Base-by-base conservation (phyloP, 2,113 vertebrate species). In the Poeciliopsis prolifica region DNA sequence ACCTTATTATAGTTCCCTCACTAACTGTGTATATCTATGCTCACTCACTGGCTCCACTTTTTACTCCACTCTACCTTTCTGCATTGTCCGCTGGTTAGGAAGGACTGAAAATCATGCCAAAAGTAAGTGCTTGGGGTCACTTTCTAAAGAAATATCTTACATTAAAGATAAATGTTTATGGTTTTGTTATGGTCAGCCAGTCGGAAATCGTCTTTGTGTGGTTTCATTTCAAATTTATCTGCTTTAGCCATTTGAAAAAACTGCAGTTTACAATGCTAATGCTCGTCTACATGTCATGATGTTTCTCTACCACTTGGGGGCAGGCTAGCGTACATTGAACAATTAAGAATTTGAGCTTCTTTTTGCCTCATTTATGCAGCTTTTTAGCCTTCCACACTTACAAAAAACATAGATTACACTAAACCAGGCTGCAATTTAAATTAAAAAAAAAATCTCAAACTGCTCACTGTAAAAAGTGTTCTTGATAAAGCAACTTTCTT, bases 41-140 rank as follows among this genome's bases (percentile, higher is more conserved):
- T 87, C 40, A 79, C 75, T 79, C 65, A 78, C 75, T 82, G 79
- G 61, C 22, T 80, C 89, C 90, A 76, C 77, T 65, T 83, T 88
- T 61, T 54, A 60, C 78, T 73, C 69, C 0, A 73, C 61, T 24
- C 78, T 78, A 51, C 76, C 83, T 74, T 76, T 87, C 72, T 60
- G 76, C 68, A 83, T 75, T 69, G 64, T 70, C 79, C 83, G 74
- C 61, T 87, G 86, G 81, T 81, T 71, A 80, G 64, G 65, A 64
- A 74, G 62, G 60, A 72, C 70, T 75, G 65, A 76, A 44, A 3
- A 67, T 84, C 79, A 79, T 74, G 77, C 71, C 77, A 83, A 17
- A 33, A 63, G 51, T 30, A 12, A 33, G 1, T 48, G 60, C 61
- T 54, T 67, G 37, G 37, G 15, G 40, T 33, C 26, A 26, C 35